phyloP scores from a whole-genome alignment of 2,888 invertebrate genomes.

The Autographa pulchrina region DNA sequence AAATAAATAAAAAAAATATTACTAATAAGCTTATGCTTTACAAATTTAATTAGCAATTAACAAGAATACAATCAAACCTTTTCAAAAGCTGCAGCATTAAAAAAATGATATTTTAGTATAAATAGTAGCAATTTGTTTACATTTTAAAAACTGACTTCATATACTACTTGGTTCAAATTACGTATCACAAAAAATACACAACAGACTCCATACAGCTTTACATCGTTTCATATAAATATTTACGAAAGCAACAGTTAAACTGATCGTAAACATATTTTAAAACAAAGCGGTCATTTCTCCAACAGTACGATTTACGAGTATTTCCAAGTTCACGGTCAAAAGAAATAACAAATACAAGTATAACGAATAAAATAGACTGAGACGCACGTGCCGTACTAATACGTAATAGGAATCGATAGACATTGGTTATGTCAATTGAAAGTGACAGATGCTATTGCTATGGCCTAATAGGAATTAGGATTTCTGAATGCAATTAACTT shows the following conservation, averaged over 20 bases:
- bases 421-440: conserved; percentile 35
- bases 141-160: background rate
- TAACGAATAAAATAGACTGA: conserved; percentile 42
- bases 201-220: background rate
- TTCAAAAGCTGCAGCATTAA: no score
- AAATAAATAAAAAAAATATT: no score
- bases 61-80: no score
- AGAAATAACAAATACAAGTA: conserved; percentile 56
- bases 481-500: no score
- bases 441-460: conserved; percentile 20
- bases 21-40: no score
- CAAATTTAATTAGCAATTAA: no score
- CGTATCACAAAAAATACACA: background rate
- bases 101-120: no score
- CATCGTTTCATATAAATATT: conserved; percentile 8
- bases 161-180: background rate
- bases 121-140: no score
- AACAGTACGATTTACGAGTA: conserved; percentile 53
- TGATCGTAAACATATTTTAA: conserved; percentile 27
- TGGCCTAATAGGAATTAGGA: background rate
- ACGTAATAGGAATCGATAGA: conserved; percentile 46
- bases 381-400: conserved; percentile 60
- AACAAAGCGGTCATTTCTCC: conserved; percentile 27
- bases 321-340: conserved; percentile 66
- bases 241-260: conserved; percentile 18